Base-by-base conservation (phyloP, 2,888 invertebrate genomes). In the Drosophila merina region DNA sequence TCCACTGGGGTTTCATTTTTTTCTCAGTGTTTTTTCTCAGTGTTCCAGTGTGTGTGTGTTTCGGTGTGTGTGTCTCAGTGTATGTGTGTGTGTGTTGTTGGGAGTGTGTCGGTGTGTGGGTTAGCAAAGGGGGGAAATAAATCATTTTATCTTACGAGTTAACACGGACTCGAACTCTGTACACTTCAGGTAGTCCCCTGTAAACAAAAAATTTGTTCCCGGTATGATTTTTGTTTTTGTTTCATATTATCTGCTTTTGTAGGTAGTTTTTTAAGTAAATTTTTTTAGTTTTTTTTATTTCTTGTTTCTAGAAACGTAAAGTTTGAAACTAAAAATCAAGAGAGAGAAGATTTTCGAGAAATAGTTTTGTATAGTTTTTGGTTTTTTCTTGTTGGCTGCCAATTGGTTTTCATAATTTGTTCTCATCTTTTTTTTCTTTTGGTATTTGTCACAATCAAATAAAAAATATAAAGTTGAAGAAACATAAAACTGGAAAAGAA, bases 91-190 rank as follows among this genome's bases (percentile, higher is more conserved):
- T 28, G 14, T 20, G 45, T 40, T 57, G 54, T 72, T 59, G 56
- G 56, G 48, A 56, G 28, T 51, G 51, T 55, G 31, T 52, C 38
- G 44, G 49, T 71, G 63, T 71, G 69, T 63, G 75, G 72, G 75
- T 82, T 59, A 58, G 55, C 73, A 78, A 72, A 72, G 86, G 78
- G 66, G 70, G 73, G 84, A 85, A 88, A 77, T 89, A 88, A 88
- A 86, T 84, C 73, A 85, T 87, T 82, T 90, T 86, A 89, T 93
- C 96, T 96, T 96, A 96, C 96, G 96, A 95, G 93, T 95, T 95
- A 92, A 96, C 94, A 94, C 95, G 95, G 94, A 96, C 95, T 94
- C 95, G 95, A 94, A 95, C 95, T 94, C 94, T 94, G 95, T 95
- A 96, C 94, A 95, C 95, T 93, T 95, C 95, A 93, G 94, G 94